A percentile compares a stretch with the other conserved stretches of the same genome.
Conservation (phyloP, 64 coral and sea anemone species). For the Montipora foliosa region DNA sequence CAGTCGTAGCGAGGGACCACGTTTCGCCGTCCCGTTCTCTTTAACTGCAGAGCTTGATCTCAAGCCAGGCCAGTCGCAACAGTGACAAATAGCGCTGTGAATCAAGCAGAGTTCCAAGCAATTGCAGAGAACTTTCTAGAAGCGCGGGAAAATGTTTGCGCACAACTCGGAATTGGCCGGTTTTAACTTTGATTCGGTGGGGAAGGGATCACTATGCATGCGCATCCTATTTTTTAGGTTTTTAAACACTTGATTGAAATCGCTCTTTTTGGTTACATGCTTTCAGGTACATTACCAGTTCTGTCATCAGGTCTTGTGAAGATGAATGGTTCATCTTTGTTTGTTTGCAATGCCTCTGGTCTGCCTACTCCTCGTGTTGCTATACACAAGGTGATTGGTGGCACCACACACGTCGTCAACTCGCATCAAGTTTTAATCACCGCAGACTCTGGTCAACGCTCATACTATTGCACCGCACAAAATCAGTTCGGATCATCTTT, state of each 20-base stretch:
- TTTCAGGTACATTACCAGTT: slow-evolving; percentile 74
- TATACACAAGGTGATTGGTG: slow-evolving; percentile 67
- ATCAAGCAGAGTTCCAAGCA: too few relatives aligned
- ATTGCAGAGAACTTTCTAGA: too few relatives aligned
- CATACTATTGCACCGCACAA: slow-evolving; percentile 77
- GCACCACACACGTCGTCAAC: slow-evolving; percentile 2
- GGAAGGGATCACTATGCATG: too few relatives aligned
- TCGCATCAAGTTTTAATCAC: slow-evolving; percentile 22
- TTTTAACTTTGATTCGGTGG: too few relatives aligned
- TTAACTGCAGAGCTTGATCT: too few relatives aligned
- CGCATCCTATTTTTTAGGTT: neutral
- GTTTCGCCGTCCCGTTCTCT: too few relatives aligned
- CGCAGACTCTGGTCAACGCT: slow-evolving; percentile 58
- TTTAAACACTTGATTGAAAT: too few relatives aligned
- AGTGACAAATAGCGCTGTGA: too few relatives aligned
- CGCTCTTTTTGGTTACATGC: neutral
- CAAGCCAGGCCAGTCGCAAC: too few relatives aligned
- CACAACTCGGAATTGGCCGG: too few relatives aligned
- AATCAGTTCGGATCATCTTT: slow-evolving; percentile 79
- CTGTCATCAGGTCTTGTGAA: slow-evolving; percentile 66
- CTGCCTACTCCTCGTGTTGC: slow-evolving; percentile 59
- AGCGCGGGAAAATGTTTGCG: too few relatives aligned
- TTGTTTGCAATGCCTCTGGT: slow-evolving; percentile 76
- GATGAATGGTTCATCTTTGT: slow-evolving; percentile 49
- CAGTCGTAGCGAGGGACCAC: too few relatives aligned